Evolutionary conservation across 2,888 invertebrate genomes (phyloP).

Genomic region (Sphaerophoria rueppellii): DNA sequence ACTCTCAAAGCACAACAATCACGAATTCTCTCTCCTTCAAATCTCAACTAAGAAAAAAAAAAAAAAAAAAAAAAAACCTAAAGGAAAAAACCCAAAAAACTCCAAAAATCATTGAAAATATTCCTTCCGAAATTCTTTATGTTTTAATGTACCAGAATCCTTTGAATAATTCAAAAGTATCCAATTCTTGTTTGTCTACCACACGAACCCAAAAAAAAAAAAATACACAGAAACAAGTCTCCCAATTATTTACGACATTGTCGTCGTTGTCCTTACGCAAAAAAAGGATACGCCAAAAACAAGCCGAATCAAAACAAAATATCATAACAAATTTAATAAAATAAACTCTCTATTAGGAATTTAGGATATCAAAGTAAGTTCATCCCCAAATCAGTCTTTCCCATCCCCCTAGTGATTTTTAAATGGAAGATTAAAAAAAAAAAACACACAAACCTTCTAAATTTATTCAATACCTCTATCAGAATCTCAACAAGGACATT

Average conservation of each 20-base stretch:
- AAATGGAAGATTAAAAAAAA: background rate
- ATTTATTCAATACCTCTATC: slow-evolving; percentile 29
- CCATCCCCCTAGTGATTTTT: background rate
- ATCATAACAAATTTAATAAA: slow-evolving; percentile 18
- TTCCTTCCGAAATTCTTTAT: too few relatives aligned
- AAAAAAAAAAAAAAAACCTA: background rate
- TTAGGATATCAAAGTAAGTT: slow-evolving; percentile 7
- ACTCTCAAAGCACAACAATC: too few relatives aligned
- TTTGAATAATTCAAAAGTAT: too few relatives aligned
- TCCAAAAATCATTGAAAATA: too few relatives aligned
- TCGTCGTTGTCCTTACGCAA: background rate
- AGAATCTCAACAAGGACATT: slow-evolving; percentile 38
- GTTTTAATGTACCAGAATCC: too few relatives aligned
- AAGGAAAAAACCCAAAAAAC: too few relatives aligned
- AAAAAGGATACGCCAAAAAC: slow-evolving; percentile 5
- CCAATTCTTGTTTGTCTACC: background rate
- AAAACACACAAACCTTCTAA: slow-evolving; percentile 1
- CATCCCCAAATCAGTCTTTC: slow-evolving; percentile 5
- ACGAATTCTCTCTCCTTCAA: too few relatives aligned
- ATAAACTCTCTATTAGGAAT: slow-evolving; percentile 14
- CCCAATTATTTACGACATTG: background rate
- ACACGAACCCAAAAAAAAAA: background rate
- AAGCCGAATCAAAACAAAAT: background rate
- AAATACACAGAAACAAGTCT: too few relatives aligned
- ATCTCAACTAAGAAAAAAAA: background rate